Evolutionary conservation across 2,797 vertebrate species (phyloP), one percentile per base, ranked within the genome.

Genomic region (Acrossocheilus fasciatus): DNA sequence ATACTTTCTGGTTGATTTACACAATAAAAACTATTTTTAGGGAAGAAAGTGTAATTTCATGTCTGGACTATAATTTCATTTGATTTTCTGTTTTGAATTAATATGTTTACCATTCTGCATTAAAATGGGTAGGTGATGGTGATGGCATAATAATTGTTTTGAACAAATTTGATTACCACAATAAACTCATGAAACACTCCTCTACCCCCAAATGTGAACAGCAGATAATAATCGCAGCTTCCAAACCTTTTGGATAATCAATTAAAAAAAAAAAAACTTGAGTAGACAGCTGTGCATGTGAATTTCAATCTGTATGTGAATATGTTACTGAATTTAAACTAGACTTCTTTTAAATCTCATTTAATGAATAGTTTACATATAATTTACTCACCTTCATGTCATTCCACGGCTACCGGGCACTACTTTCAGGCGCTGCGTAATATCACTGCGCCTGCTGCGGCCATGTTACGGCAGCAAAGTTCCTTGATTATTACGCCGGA

Each of bases 111-210:
- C 14, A 43, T 59, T 59, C 7, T 20, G 47, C 30, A 54, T 23
- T 39, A 76, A 54, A 75, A 36, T 52, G 47, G 47, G 15, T 50
- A 18, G 6, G 41, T 74, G 72, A 73, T 39, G 78, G 50, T 14
- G 59, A n/a, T 47, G 70, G 23, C 23, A 41, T 70, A 70, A 41
- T 70, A 47, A 47, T 73, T 47, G 41, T 73, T 73, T 47, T 66
- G 64, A 66, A 66, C 26, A 66, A 34, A 66, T 66, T 34, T 73
- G 70, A 45, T 73, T 73, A 47, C 6, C 36, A 73, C 20, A 73
- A 73, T 73, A 73, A 45, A 8, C 23, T 26, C 18, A 12, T 10
- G 68, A 70, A 70, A 70, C 68, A 70, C 36, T 41, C 68, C 8
- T 70, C 18, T 70, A 70, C 17, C 4, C 17, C 68, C 34, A 41